Evolutionary conservation across 2,888 invertebrate genomes (phyloP).

Genomic region (Hydrotaea diabolus): DNA sequence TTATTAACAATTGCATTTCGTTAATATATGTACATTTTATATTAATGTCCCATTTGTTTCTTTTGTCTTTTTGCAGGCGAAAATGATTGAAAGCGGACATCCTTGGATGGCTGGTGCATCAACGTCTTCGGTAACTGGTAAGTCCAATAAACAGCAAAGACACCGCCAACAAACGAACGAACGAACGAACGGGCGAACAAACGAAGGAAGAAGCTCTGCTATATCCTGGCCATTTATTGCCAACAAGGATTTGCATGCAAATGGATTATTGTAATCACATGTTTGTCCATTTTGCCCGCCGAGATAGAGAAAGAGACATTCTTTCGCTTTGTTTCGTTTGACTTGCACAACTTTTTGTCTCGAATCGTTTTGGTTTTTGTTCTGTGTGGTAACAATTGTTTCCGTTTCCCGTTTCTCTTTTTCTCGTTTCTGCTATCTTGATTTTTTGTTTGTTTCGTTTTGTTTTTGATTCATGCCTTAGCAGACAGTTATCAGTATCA

Average conservation of each 20-base stretch:
- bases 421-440: conserved; percentile 19
- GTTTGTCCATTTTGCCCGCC: background rate
- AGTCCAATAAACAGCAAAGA: conserved; percentile 67
- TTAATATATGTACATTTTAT: conserved; percentile 28
- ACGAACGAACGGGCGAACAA: background rate
- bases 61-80: conserved; percentile 74
- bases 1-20: conserved; percentile 3
- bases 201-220: too few species aligned
- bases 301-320: background rate
- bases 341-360: background rate
- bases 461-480: background rate
- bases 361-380: conserved; percentile 40
- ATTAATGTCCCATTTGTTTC: conserved; percentile 33
- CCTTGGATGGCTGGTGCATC: conserved; percentile 79
- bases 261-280: conserved; percentile 36
- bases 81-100: conserved; percentile 79
- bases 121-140: conserved; percentile 79
- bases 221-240: background rate
- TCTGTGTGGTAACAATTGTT: conserved; percentile 40
- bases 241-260: conserved; percentile 35
- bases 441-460: conserved; percentile 12
- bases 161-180: background rate
- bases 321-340: too few species aligned
- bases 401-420: conserved; percentile 56
- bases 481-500: conserved; percentile 97